Evolutionary conservation across 2,797 vertebrate genomes (phyloP).

Genomic region (Limosa lapponica): DNA sequence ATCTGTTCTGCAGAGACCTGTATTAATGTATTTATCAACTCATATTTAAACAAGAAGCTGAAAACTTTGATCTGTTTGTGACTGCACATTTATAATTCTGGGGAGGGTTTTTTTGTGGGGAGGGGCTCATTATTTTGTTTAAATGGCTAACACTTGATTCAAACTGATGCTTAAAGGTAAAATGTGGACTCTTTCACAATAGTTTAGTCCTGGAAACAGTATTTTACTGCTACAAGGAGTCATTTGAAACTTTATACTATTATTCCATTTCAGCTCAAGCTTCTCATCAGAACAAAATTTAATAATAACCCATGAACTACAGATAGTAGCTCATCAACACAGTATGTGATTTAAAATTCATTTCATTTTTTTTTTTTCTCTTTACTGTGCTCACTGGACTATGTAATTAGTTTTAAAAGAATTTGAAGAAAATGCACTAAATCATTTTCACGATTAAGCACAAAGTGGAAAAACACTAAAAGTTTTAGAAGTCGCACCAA

Average conservation of each 20-base stretch:
- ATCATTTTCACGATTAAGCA: neutral
- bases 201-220: neutral
- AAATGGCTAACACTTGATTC: neutral
- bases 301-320: constrained; percentile 17
- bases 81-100: neutral
- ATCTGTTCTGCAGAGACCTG: neutral
- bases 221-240: neutral
- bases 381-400: neutral
- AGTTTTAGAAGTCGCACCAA: neutral
- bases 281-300: constrained; percentile 22
- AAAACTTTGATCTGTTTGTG: neutral
- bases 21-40: neutral
- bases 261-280: constrained; percentile 21
- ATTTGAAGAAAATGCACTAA: constrained; percentile 4
- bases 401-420: constrained; percentile 32
- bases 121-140: neutral
- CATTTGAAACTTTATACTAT: neutral
- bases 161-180: neutral
- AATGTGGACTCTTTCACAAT: neutral
- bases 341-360: neutral
- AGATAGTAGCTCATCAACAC: neutral
- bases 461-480: neutral
- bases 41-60: neutral
- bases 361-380: neutral
- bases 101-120: neutral